Conservation (phyloP, 2,797 vertebrate genomes). For the Rhinella marina region DNA sequence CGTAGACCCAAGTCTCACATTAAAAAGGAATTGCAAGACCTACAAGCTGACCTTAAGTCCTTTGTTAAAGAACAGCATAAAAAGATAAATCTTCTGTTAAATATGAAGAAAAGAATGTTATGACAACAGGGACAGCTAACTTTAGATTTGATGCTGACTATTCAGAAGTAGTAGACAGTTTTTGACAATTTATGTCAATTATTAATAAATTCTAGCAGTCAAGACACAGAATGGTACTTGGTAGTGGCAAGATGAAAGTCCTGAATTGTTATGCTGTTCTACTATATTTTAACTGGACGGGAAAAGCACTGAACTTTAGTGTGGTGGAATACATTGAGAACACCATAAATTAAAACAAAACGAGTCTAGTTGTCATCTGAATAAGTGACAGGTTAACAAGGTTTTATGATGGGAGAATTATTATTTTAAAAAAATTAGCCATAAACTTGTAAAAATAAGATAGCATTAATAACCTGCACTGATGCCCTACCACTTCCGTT, state of each 20-base stretch:
- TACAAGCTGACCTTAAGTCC: neutral
- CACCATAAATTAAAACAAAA: neutral
- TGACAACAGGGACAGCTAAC: conserved; percentile 10
- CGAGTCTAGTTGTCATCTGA: no score
- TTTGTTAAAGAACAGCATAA: conserved; percentile 3
- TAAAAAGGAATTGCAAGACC: neutral
- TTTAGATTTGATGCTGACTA: neutral
- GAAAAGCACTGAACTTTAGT: neutral
- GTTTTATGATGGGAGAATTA: no score
- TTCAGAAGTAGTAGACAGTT: neutral
- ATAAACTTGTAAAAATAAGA: no score
- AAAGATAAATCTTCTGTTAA: neutral
- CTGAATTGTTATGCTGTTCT: neutral
- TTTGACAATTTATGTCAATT: conserved; percentile 6
- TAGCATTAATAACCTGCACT: no score
- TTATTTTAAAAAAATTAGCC: no score
- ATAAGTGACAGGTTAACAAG: neutral
- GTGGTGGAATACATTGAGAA: no score
- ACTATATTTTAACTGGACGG: neutral
- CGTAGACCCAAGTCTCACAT: neutral
- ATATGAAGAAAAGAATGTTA: conserved; percentile 4
- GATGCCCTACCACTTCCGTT: no score
- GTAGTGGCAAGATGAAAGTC: neutral
- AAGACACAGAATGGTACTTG: neutral
- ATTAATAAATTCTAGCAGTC: neutral